These are phyloP conservation scores for Nephrotoma flavescens DNA, from an alignment of 2,888 invertebrate species.

Conservation along the genomic window DNA sequence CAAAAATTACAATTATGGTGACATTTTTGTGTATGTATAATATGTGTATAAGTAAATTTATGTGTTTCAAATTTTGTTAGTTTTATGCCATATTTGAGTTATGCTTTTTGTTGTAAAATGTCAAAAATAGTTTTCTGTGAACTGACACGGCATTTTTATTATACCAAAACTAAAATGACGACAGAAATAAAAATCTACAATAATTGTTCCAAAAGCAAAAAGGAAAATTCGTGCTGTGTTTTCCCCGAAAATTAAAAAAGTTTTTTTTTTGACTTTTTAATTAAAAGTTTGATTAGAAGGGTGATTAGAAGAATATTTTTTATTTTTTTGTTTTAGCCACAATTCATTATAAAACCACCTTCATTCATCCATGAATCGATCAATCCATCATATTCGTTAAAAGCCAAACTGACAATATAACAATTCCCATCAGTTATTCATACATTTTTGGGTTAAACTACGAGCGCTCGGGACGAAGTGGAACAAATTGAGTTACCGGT, in stretches of 20 bases:
- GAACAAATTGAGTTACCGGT: conserved; percentile 3
- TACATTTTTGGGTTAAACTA: background rate
- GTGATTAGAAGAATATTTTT: background rate
- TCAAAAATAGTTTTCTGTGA: background rate
- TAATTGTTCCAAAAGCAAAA: background rate
- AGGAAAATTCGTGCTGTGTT: background rate
- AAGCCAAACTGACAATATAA: background rate
- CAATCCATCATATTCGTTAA: background rate
- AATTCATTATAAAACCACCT: background rate
- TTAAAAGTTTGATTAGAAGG: background rate
- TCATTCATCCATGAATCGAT: background rate
- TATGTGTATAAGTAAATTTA: background rate
- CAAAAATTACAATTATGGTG: background rate
- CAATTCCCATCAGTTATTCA: background rate
- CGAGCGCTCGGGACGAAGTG: background rate
- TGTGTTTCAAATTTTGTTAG: background rate
- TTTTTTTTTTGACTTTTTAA: background rate
- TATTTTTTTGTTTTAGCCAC: background rate
- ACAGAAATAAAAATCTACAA: background rate
- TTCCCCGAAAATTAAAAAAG: background rate
- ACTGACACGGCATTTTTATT: background rate
- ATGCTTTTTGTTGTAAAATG: background rate
- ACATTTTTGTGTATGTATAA: background rate
- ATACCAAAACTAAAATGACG: background rate
- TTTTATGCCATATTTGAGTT: background rate